Conservation (phyloP, 1,140 invertebrate genomes). For the Rhynchophorus ferrugineus region DNA sequence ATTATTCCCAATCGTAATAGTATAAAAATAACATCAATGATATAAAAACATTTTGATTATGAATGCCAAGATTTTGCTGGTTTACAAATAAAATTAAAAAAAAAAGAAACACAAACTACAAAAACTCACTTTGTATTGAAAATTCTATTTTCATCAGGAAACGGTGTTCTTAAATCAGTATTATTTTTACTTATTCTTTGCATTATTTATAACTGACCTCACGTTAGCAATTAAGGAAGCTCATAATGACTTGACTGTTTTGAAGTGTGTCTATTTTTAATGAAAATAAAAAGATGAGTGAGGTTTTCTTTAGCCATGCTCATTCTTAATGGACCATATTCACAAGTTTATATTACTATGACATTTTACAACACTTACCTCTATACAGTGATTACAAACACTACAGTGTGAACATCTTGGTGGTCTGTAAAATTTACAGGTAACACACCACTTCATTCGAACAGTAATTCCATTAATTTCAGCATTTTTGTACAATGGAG, state of each 20-base stretch:
- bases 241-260: constrained; percentile 1
- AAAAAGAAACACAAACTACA: too few relatives aligned
- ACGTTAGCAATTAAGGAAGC: constrained; percentile 10
- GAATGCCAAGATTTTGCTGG: too few relatives aligned
- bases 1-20: too few relatives aligned
- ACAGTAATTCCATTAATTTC: constrained; percentile 98
- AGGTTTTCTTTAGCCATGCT: too few relatives aligned
- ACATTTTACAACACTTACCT: too few relatives aligned
- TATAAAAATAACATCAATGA: too few relatives aligned
- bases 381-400: constrained; percentile 98
- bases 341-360: too few relatives aligned
- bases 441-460: constrained; percentile 99
- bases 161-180: too few relatives aligned
- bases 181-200: not conserved
- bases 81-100: too few relatives aligned
- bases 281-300: constrained; percentile 3
- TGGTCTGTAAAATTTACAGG: constrained; percentile 98
- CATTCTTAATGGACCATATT: too few relatives aligned
- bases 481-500: constrained; percentile 95
- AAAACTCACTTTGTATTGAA: not conserved
- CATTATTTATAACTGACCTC: constrained; percentile 9
- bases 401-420: constrained; percentile 98
- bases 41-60: too few relatives aligned
- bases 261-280: constrained; percentile 9
- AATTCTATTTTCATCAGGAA: too few relatives aligned